Conservation (phyloP, 2,888 invertebrate genomes). For the Perithous albicinctus region DNA sequence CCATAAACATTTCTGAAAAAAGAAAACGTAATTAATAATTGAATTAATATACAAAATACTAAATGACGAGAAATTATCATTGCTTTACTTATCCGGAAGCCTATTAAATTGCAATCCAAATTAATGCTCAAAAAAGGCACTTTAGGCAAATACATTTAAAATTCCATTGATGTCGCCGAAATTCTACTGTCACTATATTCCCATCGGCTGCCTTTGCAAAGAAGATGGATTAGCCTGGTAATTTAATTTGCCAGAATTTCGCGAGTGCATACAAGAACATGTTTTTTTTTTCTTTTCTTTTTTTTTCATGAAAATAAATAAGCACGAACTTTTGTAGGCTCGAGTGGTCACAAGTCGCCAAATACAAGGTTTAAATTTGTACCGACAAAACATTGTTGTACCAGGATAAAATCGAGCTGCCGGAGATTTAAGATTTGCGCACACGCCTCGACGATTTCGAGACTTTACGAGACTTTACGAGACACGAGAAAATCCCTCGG, state of each 20-base stretch:
- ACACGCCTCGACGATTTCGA: constrained; percentile 56
- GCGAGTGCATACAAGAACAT: too few species aligned
- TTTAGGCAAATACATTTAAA: constrained; percentile 64
- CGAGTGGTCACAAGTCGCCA: constrained; percentile 56
- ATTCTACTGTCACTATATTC: constrained; percentile 2
- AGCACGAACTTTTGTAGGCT: constrained; percentile 68
- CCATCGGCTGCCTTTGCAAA: not conserved
- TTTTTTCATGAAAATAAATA: constrained; percentile 57
- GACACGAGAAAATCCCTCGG: constrained; percentile 21
- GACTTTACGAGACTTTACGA: constrained; percentile 35
- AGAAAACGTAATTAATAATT: too few species aligned
- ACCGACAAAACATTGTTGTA: constrained; percentile 48
- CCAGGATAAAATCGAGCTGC: constrained; percentile 58
- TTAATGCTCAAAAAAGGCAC: too few species aligned
- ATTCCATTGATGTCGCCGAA: constrained; percentile 73
- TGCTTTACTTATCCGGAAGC: constrained; percentile 17
- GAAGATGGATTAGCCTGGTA: constrained; percentile 72
- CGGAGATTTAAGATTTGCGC: constrained; percentile 61
- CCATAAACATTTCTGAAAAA: too few species aligned
- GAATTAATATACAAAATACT: not conserved
- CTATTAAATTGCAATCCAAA: constrained; percentile 41
- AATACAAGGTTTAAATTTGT: constrained; percentile 34
- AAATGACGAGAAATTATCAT: not conserved
- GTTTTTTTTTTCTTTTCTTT: too few species aligned
- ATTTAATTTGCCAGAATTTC: constrained; percentile 73